Conservation (phyloP, 2,113 vertebrate species). For the Panurus biarmicus region DNA sequence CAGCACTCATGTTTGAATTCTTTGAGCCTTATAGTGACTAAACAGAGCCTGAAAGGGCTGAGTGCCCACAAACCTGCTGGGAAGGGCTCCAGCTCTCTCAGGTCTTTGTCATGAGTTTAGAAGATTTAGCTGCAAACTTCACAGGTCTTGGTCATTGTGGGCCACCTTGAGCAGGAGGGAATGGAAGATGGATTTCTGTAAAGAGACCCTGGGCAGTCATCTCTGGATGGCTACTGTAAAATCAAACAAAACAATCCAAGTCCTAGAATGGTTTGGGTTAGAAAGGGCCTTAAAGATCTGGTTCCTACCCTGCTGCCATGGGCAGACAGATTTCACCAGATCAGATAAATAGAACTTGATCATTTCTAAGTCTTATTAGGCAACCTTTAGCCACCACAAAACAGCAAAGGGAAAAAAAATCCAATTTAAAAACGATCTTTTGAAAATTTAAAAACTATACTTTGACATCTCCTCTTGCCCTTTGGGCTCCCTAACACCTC, state of each 20-base stretch:
- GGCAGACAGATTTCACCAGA: background rate
- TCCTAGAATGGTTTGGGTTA: background rate
- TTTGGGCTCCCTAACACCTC: background rate
- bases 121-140: background rate
- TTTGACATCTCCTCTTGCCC: background rate
- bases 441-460: too few relatives aligned
- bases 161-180: background rate
- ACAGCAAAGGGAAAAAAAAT: background rate
- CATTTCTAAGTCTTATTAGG: background rate
- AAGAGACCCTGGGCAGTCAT: background rate
- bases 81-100: background rate
- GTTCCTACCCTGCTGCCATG: rapidly evolving
- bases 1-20: background rate
- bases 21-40: constrained; percentile 27
- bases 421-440: too few relatives aligned
- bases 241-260: background rate
- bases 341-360: background rate
- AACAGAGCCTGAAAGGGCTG: background rate
- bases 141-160: background rate
- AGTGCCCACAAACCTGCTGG: background rate
- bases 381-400: background rate
- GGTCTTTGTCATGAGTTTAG: background rate
- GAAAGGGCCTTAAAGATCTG: background rate
- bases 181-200: background rate
- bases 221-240: background rate